phyloP scores from a whole-genome alignment of 2,797 vertebrate genomes.

The Bradypodion ventrale region DNA sequence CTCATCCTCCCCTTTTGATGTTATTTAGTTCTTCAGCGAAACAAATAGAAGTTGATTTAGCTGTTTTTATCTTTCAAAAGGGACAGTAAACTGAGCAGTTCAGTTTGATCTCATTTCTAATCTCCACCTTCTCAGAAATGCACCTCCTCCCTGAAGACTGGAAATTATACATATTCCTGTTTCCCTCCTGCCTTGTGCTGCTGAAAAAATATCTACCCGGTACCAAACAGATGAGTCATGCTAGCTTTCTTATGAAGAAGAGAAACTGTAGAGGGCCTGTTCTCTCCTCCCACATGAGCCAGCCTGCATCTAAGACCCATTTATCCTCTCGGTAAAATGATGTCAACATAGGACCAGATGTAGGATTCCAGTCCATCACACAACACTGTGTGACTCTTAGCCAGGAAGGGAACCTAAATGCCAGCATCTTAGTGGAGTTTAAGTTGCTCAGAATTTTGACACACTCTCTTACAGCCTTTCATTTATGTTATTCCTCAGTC shows the following conservation, averaged over 20 bases:
- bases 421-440: neutral
- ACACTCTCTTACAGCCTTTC: neutral
- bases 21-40: neutral
- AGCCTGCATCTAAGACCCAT: neutral
- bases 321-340: rapidly evolving
- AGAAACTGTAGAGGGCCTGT: neutral
- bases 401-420: neutral
- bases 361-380: rapidly evolving
- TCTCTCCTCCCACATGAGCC: neutral
- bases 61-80: neutral
- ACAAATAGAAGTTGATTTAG: slow-evolving; percentile 6
- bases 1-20: neutral
- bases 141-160: slow-evolving; percentile 10
- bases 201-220: slow-evolving; percentile 47
- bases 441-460: neutral
- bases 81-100: neutral
- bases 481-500: neutral
- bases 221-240: slow-evolving; percentile 26
- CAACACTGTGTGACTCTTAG: neutral
- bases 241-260: neutral
- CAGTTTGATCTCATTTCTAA: rapidly evolving
- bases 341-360: neutral
- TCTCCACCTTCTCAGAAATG: slow-evolving; percentile 10
- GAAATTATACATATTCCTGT: slow-evolving; percentile 6
- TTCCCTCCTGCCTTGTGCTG: neutral